A percentile compares a stretch with the other conserved stretches of the same genome.
Evolutionary conservation across 2,888 invertebrate genomes (phyloP).

Genomic region (Altica lythri): DNA sequence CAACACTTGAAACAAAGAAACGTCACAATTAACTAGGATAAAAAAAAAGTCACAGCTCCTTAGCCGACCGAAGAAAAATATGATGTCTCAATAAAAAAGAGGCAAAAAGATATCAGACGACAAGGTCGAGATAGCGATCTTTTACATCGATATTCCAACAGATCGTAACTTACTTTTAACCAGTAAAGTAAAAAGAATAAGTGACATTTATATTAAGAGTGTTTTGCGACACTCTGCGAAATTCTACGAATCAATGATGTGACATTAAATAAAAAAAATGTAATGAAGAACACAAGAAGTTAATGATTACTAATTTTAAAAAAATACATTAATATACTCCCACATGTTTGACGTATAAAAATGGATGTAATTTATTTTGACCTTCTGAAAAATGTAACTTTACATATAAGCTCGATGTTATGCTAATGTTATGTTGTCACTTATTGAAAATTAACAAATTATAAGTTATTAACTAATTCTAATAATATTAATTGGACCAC

Average conservation of each 20-base stretch:
- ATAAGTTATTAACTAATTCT: too few relatives aligned
- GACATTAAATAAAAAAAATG: too few relatives aligned
- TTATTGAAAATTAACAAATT: too few relatives aligned
- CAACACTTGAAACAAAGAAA: slow-evolving; percentile 13
- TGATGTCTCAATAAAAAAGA: slow-evolving; percentile 43
- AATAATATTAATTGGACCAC: too few relatives aligned
- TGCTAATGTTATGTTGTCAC: too few relatives aligned
- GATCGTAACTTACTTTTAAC: slow-evolving; percentile 41
- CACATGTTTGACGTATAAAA: too few relatives aligned
- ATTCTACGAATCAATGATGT: not conserved
- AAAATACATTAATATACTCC: too few relatives aligned
- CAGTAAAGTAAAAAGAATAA: slow-evolving; percentile 26
- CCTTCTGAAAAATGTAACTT: too few relatives aligned
- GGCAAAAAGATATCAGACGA: slow-evolving; percentile 34
- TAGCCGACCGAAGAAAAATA: slow-evolving; percentile 37
- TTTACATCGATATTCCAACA: slow-evolving; percentile 45
- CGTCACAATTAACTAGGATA: slow-evolving; percentile 8
- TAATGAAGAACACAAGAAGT: too few relatives aligned
- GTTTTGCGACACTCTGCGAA: not conserved
- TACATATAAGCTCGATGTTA: too few relatives aligned
- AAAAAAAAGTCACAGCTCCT: slow-evolving; percentile 5
- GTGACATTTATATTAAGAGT: slow-evolving; percentile 31
- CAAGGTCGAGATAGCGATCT: slow-evolving; percentile 44
- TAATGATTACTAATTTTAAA: too few relatives aligned
- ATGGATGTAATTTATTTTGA: too few relatives aligned